phyloP scores from a whole-genome alignment of 2,797 vertebrate genomes.

The Moxostoma hubbsi region DNA sequence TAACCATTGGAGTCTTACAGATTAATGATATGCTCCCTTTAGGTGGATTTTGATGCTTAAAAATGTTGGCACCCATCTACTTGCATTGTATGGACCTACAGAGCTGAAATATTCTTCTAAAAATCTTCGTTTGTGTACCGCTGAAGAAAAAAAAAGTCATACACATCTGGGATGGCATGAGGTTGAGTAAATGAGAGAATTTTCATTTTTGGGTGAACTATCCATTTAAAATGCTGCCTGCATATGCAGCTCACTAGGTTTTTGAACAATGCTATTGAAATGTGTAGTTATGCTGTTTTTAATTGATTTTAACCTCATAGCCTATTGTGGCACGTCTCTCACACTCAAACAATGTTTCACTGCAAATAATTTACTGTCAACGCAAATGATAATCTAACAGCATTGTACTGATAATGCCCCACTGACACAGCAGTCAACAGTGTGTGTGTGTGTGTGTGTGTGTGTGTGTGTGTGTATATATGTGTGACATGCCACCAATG shows the following conservation, averaged over 20 bases:
- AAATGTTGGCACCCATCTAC: no score
- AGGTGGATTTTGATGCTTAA: no score
- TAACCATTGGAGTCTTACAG: no score
- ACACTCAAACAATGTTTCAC: conserved; percentile 39
- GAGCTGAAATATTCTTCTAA: no score
- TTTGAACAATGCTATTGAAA: conserved; percentile 10
- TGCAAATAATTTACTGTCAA: conserved; percentile 35
- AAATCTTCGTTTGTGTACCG: no score
- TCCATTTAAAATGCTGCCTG: no score
- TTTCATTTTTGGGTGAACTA: no score
- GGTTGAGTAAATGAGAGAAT: no score
- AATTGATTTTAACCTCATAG: conserved; percentile 13
- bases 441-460: conserved; percentile 4
- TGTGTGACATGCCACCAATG: conserved; percentile 34
- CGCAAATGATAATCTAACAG: conserved; percentile 49
- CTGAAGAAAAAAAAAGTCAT: no score
- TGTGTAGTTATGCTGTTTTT: neutral
- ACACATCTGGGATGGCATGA: no score
- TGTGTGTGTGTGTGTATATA: conserved; percentile 3
- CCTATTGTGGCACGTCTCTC: neutral
- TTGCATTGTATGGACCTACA: no score
- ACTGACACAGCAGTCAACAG: neutral
- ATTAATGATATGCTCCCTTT: no score
- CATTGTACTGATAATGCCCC: conserved; percentile 51
- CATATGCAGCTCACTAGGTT: neutral